Evolutionary conservation across 2,888 invertebrate genomes (phyloP), one percentile per base, ranked within the genome.

Genomic region (Xanthorhoe spadicearia): DNA sequence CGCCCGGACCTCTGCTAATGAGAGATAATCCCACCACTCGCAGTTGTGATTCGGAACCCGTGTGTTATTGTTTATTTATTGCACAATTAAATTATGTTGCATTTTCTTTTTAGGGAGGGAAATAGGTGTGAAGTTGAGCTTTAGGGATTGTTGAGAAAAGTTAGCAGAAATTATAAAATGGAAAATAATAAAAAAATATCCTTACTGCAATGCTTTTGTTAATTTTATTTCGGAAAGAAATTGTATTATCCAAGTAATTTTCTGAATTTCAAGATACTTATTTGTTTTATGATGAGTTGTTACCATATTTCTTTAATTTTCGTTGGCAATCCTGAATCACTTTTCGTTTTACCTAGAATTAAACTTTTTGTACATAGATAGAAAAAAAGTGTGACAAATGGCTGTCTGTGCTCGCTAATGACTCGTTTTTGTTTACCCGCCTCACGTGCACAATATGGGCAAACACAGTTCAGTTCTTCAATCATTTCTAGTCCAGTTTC

Each of bases 11-110:
- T 79, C 81, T 81, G 79, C 86, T 90, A 90, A 91, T 90, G 86
- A 89, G 85, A 84, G 83, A 86, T 91, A 90, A 91, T 91, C 91
- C 88, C 70, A 72, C 64, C 77, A 77, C 74, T 75, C 73, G 66
- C 77, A 60, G 64, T 64, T 64, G 63, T 66, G 68, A 71, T 71
- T 71, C 64, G 7, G 32, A n/a, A 58, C 43, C 71, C 67, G 64
- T 64, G 2, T 50, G 53, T 56, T 66, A 55, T 63, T 68, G 68
- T 68, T 68, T 76, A 74, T 67, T 68, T 74, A 73, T 74, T 72
- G 68, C 70, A 57, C 69, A 71, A 74, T 74, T 72, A 65, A 64
- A 71, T 72, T 71, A 69, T 53, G 61, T 60, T 59, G 59, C 53
- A 46, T 65, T 56, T 46, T 55, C 32, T 5, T 17, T 7, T 43